These are phyloP conservation scores for Datnioides undecimradiatus DNA, from an alignment of 2,113 vertebrate species.

Conservation along the genomic window DNA sequence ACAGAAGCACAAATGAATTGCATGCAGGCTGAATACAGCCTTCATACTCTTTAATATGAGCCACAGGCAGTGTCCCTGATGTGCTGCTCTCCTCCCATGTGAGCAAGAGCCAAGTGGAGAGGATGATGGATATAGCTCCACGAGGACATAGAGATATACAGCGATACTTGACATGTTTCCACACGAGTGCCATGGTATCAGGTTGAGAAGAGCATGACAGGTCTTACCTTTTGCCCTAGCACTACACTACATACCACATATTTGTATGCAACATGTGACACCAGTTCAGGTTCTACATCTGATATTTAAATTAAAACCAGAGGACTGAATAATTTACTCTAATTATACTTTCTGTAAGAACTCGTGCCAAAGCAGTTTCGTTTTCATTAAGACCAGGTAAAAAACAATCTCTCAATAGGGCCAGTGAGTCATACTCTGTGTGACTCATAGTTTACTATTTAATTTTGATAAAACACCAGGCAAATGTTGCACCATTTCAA, in stretches of 20 bases:
- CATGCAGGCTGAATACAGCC: slow-evolving; percentile 60
- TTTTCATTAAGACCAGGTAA: slow-evolving; percentile 57
- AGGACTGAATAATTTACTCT: slow-evolving; percentile 37
- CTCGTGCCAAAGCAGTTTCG: slow-evolving; percentile 35
- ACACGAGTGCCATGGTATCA: slow-evolving; percentile 56
- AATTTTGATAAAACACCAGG: slow-evolving; percentile 26
- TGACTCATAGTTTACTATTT: slow-evolving; percentile 60
- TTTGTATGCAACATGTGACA: slow-evolving; percentile 28
- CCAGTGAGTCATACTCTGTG: slow-evolving; percentile 50
- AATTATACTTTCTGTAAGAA: slow-evolving; percentile 23
- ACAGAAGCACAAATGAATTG: slow-evolving; percentile 64
- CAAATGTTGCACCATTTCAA: slow-evolving; percentile 22
- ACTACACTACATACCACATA: neutral
- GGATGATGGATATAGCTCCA: slow-evolving; percentile 74
- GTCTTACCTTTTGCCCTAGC: slow-evolving; percentile 16
- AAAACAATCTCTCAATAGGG: slow-evolving; percentile 30
- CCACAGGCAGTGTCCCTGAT: slow-evolving; percentile 76
- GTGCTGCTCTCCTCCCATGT: slow-evolving; percentile 64
- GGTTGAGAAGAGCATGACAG: slow-evolving; percentile 36
- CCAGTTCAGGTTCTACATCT: slow-evolving; percentile 18
- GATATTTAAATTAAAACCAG: slow-evolving; percentile 43
- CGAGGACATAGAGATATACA: slow-evolving; percentile 57
- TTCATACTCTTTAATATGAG: slow-evolving; percentile 70
- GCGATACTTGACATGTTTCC: slow-evolving; percentile 73
- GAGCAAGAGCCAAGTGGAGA: slow-evolving; percentile 70